Conservation (phyloP, 2,797 vertebrate genomes). For the Paratrypauchen microcephalus region DNA sequence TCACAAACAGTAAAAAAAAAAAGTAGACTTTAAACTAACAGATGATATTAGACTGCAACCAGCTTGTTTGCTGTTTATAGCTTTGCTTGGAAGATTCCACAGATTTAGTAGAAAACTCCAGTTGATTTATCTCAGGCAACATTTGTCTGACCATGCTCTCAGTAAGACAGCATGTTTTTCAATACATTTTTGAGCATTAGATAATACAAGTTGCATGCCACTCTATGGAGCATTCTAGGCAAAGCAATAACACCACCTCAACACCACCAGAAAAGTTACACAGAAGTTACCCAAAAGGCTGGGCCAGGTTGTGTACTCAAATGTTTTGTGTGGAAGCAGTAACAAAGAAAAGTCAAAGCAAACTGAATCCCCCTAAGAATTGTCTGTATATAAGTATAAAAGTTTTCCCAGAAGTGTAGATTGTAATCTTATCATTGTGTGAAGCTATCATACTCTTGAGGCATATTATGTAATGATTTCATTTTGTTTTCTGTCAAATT, state of each 20-base stretch:
- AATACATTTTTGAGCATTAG: no score
- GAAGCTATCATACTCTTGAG: slow-evolving; percentile 27
- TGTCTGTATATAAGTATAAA: not conserved
- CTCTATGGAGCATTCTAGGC: no score
- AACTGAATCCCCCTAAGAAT: not conserved
- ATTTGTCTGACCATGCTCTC: no score
- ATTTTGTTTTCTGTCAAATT: slow-evolving; percentile 50
- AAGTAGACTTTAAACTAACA: not conserved
- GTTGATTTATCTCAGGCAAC: no score
- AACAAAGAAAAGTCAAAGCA: not conserved
- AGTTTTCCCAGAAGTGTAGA: slow-evolving; percentile 50
- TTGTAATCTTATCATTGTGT: slow-evolving; percentile 49
- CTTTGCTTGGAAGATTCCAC: no score
- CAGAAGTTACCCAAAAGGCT: not conserved
- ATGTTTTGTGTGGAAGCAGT: not conserved
- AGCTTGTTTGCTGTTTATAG: no score
- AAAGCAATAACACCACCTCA: no score
- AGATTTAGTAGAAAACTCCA: no score
- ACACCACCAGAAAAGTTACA: no score
- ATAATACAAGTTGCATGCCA: no score
- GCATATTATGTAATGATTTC: slow-evolving; percentile 25
- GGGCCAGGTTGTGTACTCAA: not conserved
- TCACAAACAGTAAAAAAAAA: not conserved
- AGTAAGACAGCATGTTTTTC: no score
- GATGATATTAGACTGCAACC: no score